phyloP scores from a whole-genome alignment of 2,797 vertebrate species.

The Propithecus perrieri region DNA sequence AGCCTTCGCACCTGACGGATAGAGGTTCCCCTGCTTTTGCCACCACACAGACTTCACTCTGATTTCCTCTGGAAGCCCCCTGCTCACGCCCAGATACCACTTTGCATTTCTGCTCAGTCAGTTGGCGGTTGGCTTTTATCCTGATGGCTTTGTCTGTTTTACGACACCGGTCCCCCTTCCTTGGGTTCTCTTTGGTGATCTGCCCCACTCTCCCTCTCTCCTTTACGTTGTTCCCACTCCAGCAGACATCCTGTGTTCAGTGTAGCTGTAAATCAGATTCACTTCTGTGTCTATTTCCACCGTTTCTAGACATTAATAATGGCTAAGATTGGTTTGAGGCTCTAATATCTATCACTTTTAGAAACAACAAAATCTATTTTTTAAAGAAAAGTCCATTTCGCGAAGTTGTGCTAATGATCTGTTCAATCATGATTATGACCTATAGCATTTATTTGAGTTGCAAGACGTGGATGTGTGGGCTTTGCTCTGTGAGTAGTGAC shows the following conservation, averaged over 20 bases:
- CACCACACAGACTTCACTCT: neutral
- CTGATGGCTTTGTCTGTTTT: no score
- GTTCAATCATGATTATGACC: neutral
- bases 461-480: no score
- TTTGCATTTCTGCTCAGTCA: no score
- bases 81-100: fast-evolving
- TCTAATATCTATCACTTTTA: neutral
- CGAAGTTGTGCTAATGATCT: neutral
- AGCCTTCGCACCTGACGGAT: no score
- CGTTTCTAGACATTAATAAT: neutral
- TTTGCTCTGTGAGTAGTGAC: neutral
- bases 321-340: no score
- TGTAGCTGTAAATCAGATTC: neutral
- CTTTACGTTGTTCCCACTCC: fast-evolving
- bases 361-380: neutral
- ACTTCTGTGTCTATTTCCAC: neutral
- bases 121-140: neutral
- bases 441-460: neutral
- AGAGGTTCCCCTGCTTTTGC: neutral
- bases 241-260: no score
- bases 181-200: no score
- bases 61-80: neutral
- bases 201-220: neutral
- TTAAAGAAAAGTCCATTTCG: neutral
- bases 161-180: fast-evolving